Percentiles rank a stretch among this genome's conserved stretches.
phyloP scores from a whole-genome alignment of 2,797 vertebrate species.

The Phoebastria nigripes region DNA sequence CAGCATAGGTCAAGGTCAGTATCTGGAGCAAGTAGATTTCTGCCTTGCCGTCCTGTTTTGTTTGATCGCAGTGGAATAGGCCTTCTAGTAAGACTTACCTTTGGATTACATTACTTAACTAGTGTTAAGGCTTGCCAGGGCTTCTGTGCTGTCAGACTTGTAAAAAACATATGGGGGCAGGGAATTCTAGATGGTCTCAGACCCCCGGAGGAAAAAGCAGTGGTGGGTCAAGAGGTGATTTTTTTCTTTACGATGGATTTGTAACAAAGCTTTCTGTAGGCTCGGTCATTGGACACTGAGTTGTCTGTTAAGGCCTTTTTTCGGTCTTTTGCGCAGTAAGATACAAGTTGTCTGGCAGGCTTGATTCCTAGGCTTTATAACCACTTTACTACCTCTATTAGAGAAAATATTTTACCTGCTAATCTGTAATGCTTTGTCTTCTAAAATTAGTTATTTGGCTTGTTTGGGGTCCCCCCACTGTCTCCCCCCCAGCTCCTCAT shows the following conservation, averaged over 20 bases:
- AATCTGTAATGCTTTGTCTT: not conserved
- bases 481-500: accelerated
- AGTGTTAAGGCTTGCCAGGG: not conserved
- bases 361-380: not conserved
- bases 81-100: not conserved
- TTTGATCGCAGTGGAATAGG: no score
- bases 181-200: not conserved
- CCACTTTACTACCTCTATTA: not conserved
- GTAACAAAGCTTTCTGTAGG: not conserved
- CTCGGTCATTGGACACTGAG: accelerated
- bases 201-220: not conserved
- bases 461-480: not conserved
- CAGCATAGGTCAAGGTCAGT: not conserved
- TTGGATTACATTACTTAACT: no score
- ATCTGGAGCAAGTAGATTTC: not conserved
- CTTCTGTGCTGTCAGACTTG: not conserved
- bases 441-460: not conserved
- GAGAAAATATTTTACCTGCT: not conserved
- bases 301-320: not conserved
- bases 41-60: not conserved
- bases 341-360: not conserved
- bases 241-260: not conserved
- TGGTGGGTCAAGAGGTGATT: not conserved
- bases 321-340: not conserved
- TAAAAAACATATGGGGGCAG: not conserved